These are phyloP conservation scores for Vidua macroura DNA, from an alignment of 2,113 vertebrate genomes.

Conservation along the genomic window DNA sequence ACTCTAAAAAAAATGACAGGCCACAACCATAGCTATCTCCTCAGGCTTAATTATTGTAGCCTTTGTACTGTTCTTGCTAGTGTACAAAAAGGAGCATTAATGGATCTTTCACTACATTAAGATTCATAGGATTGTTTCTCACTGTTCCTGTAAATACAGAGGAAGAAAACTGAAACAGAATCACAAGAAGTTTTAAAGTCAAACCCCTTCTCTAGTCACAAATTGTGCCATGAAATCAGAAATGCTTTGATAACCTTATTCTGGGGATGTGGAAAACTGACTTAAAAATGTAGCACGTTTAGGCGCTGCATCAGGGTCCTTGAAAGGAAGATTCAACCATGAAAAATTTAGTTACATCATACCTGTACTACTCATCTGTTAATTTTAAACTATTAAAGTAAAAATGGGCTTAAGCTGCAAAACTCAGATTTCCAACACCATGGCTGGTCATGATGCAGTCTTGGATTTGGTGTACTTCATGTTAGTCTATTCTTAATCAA, in stretches of 20 bases:
- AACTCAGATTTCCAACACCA: neutral
- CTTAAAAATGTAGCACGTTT: neutral
- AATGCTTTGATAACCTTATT: neutral
- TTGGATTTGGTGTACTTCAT: neutral
- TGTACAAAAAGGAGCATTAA: neutral
- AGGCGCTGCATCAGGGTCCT: neutral
- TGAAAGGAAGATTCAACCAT: neutral
- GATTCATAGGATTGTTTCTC: neutral
- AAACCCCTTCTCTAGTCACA: neutral
- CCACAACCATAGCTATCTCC: neutral
- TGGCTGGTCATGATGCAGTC: neutral
- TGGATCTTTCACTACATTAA: neutral
- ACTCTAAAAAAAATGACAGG: neutral
- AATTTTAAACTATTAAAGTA: neutral
- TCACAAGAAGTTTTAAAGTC: neutral
- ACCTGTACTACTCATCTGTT: neutral
- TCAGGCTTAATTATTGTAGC: conserved; percentile 6
- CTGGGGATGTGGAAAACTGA: neutral
- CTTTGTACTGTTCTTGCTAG: neutral
- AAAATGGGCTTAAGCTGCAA: neutral
- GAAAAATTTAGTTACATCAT: neutral
- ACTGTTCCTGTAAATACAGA: neutral
- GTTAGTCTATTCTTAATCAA: neutral
- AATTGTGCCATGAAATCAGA: neutral
- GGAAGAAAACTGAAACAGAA: neutral